Percentiles rank a stretch among this genome's conserved stretches.
Evolutionary conservation across 2,888 invertebrate species (phyloP).

Genomic region (Napeogenes inachia): DNA sequence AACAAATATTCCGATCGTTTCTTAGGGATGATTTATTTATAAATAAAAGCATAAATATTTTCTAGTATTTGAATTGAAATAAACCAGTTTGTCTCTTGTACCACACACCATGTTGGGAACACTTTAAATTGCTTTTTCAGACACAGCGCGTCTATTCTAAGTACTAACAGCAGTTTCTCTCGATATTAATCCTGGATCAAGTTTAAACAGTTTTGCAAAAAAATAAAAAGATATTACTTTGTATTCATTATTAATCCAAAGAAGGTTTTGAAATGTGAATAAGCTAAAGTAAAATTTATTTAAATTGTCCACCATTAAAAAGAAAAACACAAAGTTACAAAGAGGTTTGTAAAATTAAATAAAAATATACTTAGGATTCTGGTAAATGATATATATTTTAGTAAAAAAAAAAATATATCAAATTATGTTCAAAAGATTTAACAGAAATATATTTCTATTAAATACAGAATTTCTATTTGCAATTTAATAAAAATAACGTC

Average conservation of each 20-base stretch:
- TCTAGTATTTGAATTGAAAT: background rate
- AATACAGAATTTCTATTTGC: no score
- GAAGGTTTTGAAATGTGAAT: constrained; percentile 25
- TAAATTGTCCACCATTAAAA: background rate
- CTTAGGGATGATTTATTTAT: background rate
- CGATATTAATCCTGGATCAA: constrained; percentile 63
- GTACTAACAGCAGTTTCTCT: constrained; percentile 60
- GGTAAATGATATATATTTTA: no score
- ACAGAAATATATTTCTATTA: no score
- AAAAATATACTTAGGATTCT: no score
- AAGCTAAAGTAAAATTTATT: constrained; percentile 14
- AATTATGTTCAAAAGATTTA: no score
- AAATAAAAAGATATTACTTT: constrained; percentile 35
- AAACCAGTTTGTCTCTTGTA: constrained; percentile 33
- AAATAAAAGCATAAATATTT: background rate
- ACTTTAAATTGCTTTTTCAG: constrained; percentile 76
- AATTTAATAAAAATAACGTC: no score
- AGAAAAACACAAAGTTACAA: no score
- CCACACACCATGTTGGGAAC: constrained; percentile 46
- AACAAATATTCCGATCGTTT: no score
- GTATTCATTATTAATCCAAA: constrained; percentile 32
- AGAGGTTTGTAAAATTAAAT: no score
- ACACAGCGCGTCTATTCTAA: constrained; percentile 62
- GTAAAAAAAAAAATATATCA: no score
- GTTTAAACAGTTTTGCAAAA: constrained; percentile 50